Evolutionary conservation across 2,888 invertebrate genomes (phyloP).

Genomic region (Mesoligia furuncula): DNA sequence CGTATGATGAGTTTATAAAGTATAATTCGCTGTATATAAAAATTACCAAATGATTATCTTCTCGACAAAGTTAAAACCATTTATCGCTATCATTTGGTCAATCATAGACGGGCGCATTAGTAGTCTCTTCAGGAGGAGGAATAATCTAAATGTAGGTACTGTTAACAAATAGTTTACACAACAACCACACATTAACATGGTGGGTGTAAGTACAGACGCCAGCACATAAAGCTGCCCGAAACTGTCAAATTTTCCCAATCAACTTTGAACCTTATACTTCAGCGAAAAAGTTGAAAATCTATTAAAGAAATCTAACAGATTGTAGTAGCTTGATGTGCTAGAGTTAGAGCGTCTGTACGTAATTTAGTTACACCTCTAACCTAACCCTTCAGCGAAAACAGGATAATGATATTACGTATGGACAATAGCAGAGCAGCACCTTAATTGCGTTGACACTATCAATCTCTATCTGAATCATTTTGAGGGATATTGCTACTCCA

Average conservation of each 20-base stretch:
- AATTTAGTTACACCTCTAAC: not conserved
- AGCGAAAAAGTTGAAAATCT: no score
- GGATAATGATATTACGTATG: not conserved
- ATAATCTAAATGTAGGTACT: not conserved
- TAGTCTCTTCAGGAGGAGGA: not conserved
- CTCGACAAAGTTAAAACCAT: constrained; percentile 18
- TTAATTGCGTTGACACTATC: no score
- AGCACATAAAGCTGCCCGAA: no score
- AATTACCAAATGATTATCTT: constrained; percentile 1
- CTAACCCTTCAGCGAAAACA: not conserved
- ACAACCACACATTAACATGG: no score
- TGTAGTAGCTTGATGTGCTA: no score
- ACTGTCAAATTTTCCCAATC: no score
- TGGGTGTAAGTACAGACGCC: no score
- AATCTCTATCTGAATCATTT: no score
- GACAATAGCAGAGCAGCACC: not conserved
- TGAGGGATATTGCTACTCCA: no score
- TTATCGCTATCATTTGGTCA: constrained; percentile 1
- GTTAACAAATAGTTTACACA: not conserved
- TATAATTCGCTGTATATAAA: not conserved
- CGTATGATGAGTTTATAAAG: not conserved
- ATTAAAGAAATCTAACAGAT: no score
- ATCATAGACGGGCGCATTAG: not conserved
- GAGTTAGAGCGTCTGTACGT: no score
- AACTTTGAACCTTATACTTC: no score